Percentiles rank a stretch among this genome's conserved stretches.
Conservation (phyloP, 2,113 vertebrate species). For the Takifugu flavidus region DNA sequence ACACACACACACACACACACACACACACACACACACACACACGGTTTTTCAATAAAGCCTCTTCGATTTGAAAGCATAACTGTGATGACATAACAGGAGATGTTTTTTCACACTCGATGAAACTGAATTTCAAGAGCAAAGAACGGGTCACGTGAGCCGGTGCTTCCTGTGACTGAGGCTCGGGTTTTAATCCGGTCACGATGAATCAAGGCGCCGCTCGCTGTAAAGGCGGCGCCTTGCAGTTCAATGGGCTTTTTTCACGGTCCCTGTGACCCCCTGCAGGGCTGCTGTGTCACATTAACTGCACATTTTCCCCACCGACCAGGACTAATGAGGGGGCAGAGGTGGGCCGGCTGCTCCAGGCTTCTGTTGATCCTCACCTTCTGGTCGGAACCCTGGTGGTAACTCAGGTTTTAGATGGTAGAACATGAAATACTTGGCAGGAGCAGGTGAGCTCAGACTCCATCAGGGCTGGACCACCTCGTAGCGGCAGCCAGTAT, state of each 20-base stretch:
- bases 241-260: no score
- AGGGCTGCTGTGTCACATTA: constrained; percentile 14
- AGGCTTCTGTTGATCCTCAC: neutral
- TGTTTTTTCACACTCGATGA: neutral
- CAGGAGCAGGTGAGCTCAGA: constrained; percentile 2
- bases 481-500: constrained; percentile 41
- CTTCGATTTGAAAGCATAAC: neutral
- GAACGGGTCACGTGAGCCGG: no score
- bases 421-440: neutral
- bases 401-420: neutral
- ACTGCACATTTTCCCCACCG: constrained; percentile 21
- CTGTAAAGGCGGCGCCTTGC: no score
- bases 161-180: no score
- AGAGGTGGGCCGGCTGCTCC: neutral
- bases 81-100: neutral
- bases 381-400: neutral
- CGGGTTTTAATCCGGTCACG: no score
- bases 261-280: constrained; percentile 8
- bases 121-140: no score
- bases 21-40: no score
- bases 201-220: no score
- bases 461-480: constrained; percentile 14
- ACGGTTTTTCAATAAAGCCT: no score
- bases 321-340: constrained; percentile 23
- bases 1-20: no score